phyloP scores from a whole-genome alignment of 2,888 invertebrate genomes.

The Nematopogon swammerdamellus region DNA sequence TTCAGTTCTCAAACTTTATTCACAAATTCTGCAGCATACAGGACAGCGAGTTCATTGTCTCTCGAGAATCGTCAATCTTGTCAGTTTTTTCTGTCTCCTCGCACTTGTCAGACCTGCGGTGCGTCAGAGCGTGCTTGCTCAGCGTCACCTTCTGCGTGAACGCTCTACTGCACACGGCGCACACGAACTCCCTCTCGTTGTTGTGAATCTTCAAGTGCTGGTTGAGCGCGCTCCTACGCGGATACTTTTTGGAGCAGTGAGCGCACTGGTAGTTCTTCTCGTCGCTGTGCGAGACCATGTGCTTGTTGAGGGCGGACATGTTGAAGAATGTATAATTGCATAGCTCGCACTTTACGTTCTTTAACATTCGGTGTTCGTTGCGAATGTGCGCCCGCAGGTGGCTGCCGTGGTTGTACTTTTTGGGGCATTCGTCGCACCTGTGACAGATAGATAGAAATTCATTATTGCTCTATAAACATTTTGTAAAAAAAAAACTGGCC shows the following conservation, averaged over 20 bases:
- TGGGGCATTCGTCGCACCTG: conserved; percentile 11
- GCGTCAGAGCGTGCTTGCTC: background rate
- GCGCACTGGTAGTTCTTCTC: conserved; percentile 7
- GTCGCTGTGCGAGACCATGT: conserved; percentile 8
- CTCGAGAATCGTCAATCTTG: no score
- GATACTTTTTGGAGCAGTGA: conserved; percentile 8
- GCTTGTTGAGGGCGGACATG: conserved; percentile 8
- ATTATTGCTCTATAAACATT: no score
- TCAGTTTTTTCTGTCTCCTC: no score
- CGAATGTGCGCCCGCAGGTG: conserved; percentile 11
- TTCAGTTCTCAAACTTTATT: no score
- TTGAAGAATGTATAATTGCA: conserved; percentile 10
- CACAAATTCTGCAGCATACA: no score
- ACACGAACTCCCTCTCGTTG: conserved; percentile 1
- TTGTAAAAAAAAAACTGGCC: no score
- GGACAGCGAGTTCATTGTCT: no score
- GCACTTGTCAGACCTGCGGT: no score
- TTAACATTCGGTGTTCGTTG: conserved; percentile 10
- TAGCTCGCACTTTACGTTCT: conserved; percentile 8
- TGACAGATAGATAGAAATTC: no score
- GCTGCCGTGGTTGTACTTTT: conserved; percentile 9
- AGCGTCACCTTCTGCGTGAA: background rate
- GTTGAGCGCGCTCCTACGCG: conserved; percentile 5
- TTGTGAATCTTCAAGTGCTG: conserved; percentile 10
- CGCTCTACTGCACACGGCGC: background rate